Evolutionary conservation across 2,888 invertebrate genomes (phyloP).

Genomic region (Rugalucina vietnamica): DNA sequence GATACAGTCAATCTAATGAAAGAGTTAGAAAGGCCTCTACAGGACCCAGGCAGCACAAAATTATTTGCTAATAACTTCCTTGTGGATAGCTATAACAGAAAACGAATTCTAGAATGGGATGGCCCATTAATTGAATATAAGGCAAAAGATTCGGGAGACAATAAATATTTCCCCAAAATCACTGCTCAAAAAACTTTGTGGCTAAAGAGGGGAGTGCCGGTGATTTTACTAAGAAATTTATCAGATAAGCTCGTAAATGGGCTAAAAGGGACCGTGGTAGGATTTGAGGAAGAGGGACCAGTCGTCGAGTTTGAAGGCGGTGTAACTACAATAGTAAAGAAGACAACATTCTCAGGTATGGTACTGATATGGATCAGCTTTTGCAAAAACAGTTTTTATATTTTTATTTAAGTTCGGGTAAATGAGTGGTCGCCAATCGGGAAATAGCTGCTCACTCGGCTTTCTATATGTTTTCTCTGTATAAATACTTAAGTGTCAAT

Average conservation of each 20-base stretch:
- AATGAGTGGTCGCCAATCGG: no score
- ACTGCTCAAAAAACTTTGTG: conserved; percentile 21
- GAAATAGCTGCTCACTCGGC: no score
- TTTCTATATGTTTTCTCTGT: no score
- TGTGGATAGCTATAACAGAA: conserved; percentile 37
- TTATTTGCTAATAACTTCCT: conserved; percentile 24
- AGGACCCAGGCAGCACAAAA: background rate
- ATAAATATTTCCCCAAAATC: background rate
- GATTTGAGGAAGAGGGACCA: background rate
- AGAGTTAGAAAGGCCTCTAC: conserved; percentile 18
- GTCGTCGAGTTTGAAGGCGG: background rate
- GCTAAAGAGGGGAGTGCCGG: conserved; percentile 28
- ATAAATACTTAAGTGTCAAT: no score
- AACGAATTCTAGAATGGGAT: conserved; percentile 3
- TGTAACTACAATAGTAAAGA: background rate
- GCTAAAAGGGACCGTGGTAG: conserved; percentile 25
- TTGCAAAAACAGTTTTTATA: no score
- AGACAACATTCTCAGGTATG: conserved; percentile 1
- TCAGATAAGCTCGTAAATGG: conserved; percentile 37
- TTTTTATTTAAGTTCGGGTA: no score
- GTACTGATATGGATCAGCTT: no score
- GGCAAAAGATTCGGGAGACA: conserved; percentile 24
- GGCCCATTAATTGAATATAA: conserved; percentile 29
- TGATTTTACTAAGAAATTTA: conserved; percentile 36
- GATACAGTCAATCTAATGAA: background rate